Conservation (phyloP, 2,113 vertebrate genomes). For the Euleptes europaea region DNA sequence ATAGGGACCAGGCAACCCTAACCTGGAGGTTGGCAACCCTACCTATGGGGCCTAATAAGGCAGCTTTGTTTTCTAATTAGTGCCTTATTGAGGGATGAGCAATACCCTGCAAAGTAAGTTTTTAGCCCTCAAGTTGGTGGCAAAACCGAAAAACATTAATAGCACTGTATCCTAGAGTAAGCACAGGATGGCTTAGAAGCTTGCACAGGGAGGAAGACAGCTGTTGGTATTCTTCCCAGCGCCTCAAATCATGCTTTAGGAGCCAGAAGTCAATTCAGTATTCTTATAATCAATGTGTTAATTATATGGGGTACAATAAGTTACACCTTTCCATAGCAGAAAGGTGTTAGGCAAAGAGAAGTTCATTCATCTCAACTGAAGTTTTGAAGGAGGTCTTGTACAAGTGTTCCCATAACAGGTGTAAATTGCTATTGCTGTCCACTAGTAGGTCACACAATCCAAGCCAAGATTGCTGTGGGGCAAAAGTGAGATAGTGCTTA, state of each 20-base stretch:
- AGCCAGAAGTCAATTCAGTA: background rate
- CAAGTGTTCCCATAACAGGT: too few species aligned
- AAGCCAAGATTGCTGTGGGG: background rate
- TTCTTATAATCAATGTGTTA: background rate
- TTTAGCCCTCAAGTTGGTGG: background rate
- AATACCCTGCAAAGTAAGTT: background rate
- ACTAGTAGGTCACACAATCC: too few species aligned
- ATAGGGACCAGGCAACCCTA: too few species aligned
- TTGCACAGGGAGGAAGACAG: background rate
- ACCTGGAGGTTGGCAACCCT: too few species aligned
- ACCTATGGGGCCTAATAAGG: background rate
- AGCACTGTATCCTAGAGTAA: background rate
- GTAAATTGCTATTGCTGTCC: too few species aligned
- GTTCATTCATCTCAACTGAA: too few species aligned
- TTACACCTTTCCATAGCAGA: too few species aligned
- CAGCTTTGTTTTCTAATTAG: background rate
- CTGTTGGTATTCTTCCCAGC: background rate
- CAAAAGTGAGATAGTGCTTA: conserved; percentile 12
- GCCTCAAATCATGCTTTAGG: background rate
- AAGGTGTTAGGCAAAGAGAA: too few species aligned
- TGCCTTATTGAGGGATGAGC: background rate
- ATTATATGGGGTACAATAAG: conserved; percentile 20
- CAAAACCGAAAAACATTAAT: background rate
- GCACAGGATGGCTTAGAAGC: background rate
- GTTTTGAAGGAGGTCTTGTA: too few species aligned